Evolutionary conservation across 2,113 vertebrate genomes (phyloP), one percentile per base, ranked within the genome.

Genomic region (Mus spicilegus): DNA sequence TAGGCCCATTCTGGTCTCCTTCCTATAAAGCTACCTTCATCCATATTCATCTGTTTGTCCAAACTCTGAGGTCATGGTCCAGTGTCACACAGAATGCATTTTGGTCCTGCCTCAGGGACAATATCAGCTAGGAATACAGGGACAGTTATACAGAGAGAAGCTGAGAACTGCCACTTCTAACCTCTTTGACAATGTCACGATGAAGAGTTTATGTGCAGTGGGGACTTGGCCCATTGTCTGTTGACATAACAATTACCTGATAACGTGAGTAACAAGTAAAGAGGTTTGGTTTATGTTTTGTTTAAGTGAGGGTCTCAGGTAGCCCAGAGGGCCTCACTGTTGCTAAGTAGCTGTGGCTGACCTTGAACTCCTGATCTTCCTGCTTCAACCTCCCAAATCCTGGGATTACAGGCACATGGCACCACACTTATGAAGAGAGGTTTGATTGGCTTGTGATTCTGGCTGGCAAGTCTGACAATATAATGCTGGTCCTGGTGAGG

Each of bases 61-160:
- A 26, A 3, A 26, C 36, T 61, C 56, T 61, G 56, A 63, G 36
- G 81, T 61, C 56, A 63, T 36, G n/a, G 24, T 39, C 7, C 4
- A 39, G 14, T 7, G 8, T 39, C 36, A 84, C 36, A 16, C 36
- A n/a, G 54, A 58, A 24, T 58, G 33, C 33, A 56, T 26, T 36
- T 80, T 36, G 17, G 33, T 61, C 36, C 56, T 63, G 56, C 22
- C n/a, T n/a, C n/a, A 4, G n/a, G 56, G 36, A 63, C 49, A 39
- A 24, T 39, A 49, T 70, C 56, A 81, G 94, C 49, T 39, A 89
- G n/a, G 36, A 56, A 63, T 81, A 95, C 92, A 58, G 87, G 56
- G 36, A 63, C 95, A 81, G n/a, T 76, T 30, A 56, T 1, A 20
- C 0, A 42, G 24, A 56, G 36, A 51, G 22, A 75, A 39, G 5